phyloP scores from a whole-genome alignment of 2,888 invertebrate genomes.

The Omphaloscelis lunosa region DNA sequence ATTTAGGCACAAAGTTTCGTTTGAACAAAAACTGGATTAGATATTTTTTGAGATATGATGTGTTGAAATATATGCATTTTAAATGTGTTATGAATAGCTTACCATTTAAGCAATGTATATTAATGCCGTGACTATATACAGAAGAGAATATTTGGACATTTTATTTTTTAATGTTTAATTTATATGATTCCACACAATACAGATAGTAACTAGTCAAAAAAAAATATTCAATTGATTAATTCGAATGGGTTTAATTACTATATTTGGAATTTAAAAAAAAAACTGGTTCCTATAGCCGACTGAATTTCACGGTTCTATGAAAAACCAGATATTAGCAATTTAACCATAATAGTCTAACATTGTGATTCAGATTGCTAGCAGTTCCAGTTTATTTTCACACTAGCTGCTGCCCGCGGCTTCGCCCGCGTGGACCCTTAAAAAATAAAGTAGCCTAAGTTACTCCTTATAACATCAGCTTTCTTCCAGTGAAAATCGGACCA shows the following conservation, averaged over 20 bases:
- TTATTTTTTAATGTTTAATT: slow-evolving; percentile 35
- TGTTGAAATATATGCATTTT: slow-evolving; percentile 65
- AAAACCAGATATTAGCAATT: slow-evolving; percentile 2
- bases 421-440: too few relatives aligned
- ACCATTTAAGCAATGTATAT: slow-evolving; percentile 33
- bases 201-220: slow-evolving; percentile 41
- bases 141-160: slow-evolving; percentile 24
- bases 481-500: too few relatives aligned
- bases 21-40: slow-evolving; percentile 44
- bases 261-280: slow-evolving; percentile 23
- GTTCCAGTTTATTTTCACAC: neutral
- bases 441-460: too few relatives aligned
- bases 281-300: slow-evolving; percentile 9
- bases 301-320: neutral
- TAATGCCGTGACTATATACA: slow-evolving; percentile 44
- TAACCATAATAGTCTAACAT: neutral
- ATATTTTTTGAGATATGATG: slow-evolving; percentile 56
- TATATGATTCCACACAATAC: slow-evolving; percentile 33
- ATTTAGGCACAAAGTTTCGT: slow-evolving; percentile 36
- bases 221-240: slow-evolving; percentile 32
- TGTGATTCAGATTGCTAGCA: neutral
- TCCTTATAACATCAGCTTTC: too few relatives aligned
- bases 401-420: too few relatives aligned
- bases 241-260: slow-evolving; percentile 26
- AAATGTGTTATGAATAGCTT: slow-evolving; percentile 52